These are phyloP conservation scores for Oreohelix idahoensis DNA, from an alignment of 1,140 invertebrate genomes.

Conservation along the genomic window DNA sequence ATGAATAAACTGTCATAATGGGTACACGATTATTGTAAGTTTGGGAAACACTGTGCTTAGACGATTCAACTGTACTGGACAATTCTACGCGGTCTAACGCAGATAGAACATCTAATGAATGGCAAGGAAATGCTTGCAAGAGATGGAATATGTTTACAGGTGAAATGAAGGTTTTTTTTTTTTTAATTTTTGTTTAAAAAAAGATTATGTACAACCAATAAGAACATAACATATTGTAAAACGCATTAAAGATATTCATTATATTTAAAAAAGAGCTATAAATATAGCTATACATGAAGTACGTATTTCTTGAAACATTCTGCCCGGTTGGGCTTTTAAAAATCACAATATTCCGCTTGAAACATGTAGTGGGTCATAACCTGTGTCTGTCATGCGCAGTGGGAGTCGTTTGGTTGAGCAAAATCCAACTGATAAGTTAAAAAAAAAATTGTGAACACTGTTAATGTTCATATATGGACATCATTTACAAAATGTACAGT, in stretches of 20 bases:
- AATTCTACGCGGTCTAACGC: too few species aligned
- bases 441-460: not conserved
- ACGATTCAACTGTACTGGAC: too few species aligned
- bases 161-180: too few species aligned
- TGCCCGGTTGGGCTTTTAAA: not conserved
- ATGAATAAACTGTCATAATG: too few species aligned
- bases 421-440: not conserved
- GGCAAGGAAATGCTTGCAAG: too few species aligned
- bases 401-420: not conserved
- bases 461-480: not conserved
- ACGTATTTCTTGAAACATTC: not conserved
- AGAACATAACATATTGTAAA: too few species aligned
- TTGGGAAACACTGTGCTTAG: too few species aligned
- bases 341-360: constrained; percentile 10
- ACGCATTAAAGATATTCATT: not conserved
- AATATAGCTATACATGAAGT: not conserved
- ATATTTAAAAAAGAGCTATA: not conserved
- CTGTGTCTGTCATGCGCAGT: not conserved
- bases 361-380: not conserved
- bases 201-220: too few species aligned
- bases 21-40: too few species aligned
- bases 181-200: too few species aligned
- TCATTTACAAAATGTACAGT: constrained; percentile 8
- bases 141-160: too few species aligned
- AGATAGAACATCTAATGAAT: too few species aligned